phyloP scores from a whole-genome alignment of 2,888 invertebrate species.

The Melinaea menophilus region DNA sequence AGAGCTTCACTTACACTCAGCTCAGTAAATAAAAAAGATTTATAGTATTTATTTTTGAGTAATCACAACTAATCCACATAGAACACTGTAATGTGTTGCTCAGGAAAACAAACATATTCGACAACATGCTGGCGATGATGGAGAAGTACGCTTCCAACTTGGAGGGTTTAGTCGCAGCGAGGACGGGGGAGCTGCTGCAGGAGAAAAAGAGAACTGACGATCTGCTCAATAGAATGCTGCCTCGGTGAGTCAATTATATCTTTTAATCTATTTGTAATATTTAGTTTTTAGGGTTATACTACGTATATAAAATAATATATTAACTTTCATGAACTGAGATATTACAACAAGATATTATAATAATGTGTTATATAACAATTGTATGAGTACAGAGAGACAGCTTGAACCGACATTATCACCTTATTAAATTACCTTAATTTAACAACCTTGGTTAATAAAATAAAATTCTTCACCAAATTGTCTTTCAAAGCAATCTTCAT shows the following conservation, averaged over 20 bases:
- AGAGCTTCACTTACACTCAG: too few relatives aligned
- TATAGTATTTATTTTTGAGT: background rate
- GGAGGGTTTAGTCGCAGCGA: conserved; percentile 88
- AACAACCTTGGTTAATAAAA: too few relatives aligned
- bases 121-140: conserved; percentile 94
- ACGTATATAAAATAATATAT: background rate
- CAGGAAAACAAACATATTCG: conserved; percentile 90
- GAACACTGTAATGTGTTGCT: background rate
- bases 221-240: conserved; percentile 89
- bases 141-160: conserved; percentile 93
- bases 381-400: too few relatives aligned
- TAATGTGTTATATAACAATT: too few relatives aligned
- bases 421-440: too few relatives aligned
- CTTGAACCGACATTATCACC: too few relatives aligned
- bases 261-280: background rate
- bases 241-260: conserved; percentile 77
- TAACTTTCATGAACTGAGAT: too few relatives aligned
- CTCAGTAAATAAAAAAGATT: background rate
- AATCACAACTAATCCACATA: background rate
- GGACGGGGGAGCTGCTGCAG: conserved; percentile 87
- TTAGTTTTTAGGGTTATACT: background rate
- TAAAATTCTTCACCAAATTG: too few relatives aligned
- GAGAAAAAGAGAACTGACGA: conserved; percentile 93
- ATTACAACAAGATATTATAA: too few relatives aligned
- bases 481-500: too few relatives aligned